These are phyloP conservation scores for Bryconaethiops microstoma DNA, from an alignment of 2,797 vertebrate genomes.

Conservation along the genomic window DNA sequence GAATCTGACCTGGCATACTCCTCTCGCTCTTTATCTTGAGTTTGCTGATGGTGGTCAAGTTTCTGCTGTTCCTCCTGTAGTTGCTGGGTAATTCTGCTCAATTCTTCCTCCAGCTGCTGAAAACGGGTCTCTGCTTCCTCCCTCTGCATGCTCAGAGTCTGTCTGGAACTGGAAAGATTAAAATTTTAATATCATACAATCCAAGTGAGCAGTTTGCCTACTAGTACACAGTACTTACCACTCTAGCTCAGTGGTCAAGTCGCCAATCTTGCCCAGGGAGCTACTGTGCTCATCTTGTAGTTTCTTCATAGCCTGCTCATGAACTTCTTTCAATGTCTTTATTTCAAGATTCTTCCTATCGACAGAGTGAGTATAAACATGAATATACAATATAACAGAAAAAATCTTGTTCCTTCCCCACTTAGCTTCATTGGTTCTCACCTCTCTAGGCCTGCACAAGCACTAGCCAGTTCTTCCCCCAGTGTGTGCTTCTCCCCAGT, in stretches of 20 bases:
- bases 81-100: slow-evolving; percentile 67
- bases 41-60: slow-evolving; percentile 52
- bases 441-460: slow-evolving; percentile 77
- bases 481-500: slow-evolving; percentile 75
- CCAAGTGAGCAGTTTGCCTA: background rate
- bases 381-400: background rate
- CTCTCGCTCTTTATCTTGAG: slow-evolving; percentile 74
- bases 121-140: slow-evolving; percentile 63
- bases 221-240: slow-evolving; percentile 72
- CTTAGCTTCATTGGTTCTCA: slow-evolving; percentile 57
- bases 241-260: slow-evolving; percentile 78
- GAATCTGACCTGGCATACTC: slow-evolving; percentile 80
- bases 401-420: background rate
- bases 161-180: slow-evolving; percentile 75
- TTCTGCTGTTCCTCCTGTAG: slow-evolving; percentile 71
- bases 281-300: slow-evolving; percentile 74
- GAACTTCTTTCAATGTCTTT: slow-evolving; percentile 65
- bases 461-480: slow-evolving; percentile 68
- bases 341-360: slow-evolving; percentile 78
- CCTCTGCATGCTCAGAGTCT: slow-evolving; percentile 68
- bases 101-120: slow-evolving; percentile 71
- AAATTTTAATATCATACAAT: slow-evolving; percentile 12
- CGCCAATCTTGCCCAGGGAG: slow-evolving; percentile 70
- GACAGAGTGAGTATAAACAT: background rate
- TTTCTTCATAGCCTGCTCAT: slow-evolving; percentile 64